A percentile compares a stretch with the other conserved stretches of the same genome.
These are phyloP conservation scores for Tonatia bakeri DNA, from an alignment of 2,113 vertebrate genomes.

Conservation along the genomic window DNA sequence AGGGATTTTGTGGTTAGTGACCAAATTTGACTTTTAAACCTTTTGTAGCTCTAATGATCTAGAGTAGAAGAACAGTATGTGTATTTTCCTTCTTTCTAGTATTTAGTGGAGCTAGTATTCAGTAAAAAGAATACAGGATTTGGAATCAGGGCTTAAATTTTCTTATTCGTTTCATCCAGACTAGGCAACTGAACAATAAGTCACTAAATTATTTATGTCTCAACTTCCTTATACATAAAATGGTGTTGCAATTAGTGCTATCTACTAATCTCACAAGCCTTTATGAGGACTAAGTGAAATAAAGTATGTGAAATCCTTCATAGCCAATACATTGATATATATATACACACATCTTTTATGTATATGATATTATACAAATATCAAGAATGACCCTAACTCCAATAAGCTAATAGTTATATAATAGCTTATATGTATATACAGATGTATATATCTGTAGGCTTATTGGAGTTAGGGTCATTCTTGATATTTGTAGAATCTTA, in stretches of 20 bases:
- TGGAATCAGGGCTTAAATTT: neutral
- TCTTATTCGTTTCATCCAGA: neutral
- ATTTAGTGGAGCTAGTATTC: neutral
- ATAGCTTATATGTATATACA: no score
- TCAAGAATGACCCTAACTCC: neutral
- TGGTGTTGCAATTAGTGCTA: neutral
- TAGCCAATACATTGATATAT: neutral
- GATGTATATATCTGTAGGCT: neutral
- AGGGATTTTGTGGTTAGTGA: constrained; percentile 4
- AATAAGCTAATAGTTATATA: neutral
- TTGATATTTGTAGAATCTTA: neutral
- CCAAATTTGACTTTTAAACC: neutral
- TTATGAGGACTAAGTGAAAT: neutral
- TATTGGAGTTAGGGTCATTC: neutral
- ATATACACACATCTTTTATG: neutral
- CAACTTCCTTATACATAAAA: no score
- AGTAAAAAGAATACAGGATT: neutral
- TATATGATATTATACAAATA: neutral
- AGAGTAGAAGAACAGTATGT: neutral
- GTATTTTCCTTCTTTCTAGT: neutral
- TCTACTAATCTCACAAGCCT: neutral
- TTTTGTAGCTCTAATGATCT: neutral
- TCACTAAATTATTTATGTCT: neutral
- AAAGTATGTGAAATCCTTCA: neutral
- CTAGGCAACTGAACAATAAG: neutral